Conservation (phyloP, 2,888 invertebrate genomes). For the Aethes cnicana region DNA sequence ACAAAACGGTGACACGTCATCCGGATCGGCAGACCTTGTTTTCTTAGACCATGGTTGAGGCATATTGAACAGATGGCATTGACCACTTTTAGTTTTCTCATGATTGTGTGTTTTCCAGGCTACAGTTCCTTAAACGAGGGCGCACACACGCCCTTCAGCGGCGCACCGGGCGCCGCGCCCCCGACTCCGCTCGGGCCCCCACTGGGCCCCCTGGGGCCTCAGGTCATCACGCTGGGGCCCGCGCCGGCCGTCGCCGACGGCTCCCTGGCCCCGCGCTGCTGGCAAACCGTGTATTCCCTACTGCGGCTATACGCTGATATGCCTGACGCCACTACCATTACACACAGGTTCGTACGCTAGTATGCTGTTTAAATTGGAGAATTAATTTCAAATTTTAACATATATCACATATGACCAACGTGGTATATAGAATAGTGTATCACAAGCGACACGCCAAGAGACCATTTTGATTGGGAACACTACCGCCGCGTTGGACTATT, state of each 20-base stretch:
- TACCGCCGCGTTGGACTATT: too few species aligned
- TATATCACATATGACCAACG: too few species aligned
- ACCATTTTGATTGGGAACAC: too few species aligned
- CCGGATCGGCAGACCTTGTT: too few species aligned
- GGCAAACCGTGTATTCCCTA: slow-evolving; percentile 96
- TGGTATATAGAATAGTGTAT: too few species aligned
- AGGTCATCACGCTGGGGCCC: slow-evolving; percentile 2
- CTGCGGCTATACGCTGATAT: slow-evolving; percentile 96
- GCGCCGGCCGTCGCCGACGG: slow-evolving; percentile 40
- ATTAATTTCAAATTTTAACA: too few species aligned
- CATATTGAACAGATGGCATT: neutral
- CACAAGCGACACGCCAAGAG: too few species aligned
- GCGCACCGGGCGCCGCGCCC: slow-evolving; percentile 52
- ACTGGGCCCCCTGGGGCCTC: slow-evolving; percentile 29
- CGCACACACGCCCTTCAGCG: slow-evolving; percentile 86
- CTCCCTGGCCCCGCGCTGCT: slow-evolving; percentile 89
- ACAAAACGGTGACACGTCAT: too few species aligned
- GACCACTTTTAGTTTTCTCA: too few species aligned
- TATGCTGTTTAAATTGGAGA: too few species aligned
- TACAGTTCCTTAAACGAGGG: slow-evolving; percentile 92
- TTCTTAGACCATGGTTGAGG: too few species aligned
- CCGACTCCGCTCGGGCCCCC: slow-evolving; percentile 24
- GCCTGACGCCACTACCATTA: slow-evolving; percentile 96
- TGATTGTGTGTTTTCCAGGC: slow-evolving; percentile 64
- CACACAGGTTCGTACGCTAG: slow-evolving; percentile 86